Evolutionary conservation across 2,113 vertebrate genomes (phyloP), one percentile per base, ranked within the genome.

Genomic region (Oriolus oriolus): DNA sequence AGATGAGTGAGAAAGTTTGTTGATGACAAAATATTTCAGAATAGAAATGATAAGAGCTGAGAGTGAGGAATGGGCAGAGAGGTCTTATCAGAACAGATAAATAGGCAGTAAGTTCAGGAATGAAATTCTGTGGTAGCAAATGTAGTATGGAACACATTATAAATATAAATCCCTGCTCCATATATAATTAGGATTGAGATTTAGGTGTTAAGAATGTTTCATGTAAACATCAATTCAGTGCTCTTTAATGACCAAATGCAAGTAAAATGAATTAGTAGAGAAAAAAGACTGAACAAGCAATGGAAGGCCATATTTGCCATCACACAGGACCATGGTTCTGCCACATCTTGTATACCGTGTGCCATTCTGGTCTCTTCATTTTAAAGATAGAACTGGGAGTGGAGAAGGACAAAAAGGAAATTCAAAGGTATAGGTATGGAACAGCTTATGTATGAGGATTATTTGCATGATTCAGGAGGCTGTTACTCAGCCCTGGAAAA

Each of bases 291-390:
- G 53, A 87, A 69, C 7, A 60, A 68, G 54, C 24, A 87, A 33
- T 33, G 19, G 63, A 73, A 81, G 18, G 11, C 6, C 31, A 10
- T 52, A 30, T 74, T 81, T 92, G 16, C 31, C 37, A 65, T 37
- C 30, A 26, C 19, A 56, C 5, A 52, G 52, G 23, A 23, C 21
- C 10, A 11, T 24, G 22, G 8, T 52, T 92, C 37, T 78, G 30
- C 41, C 7, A 7, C 5, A 15, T 73, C 13, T 59, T 68, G 44
- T 84, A 39, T 20, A 42, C 1, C 0, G 0, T 35, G 12, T 60
- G 10, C 21, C 24, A 21, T 84, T 78, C 50, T 22, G 10, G 6
- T 26, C 24, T 86, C 47, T 22, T 54, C 8, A 24, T 74, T 54
- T 74, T 70, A 70, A 69, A 87, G 47, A 57, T 0, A 44, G 16